phyloP scores from a whole-genome alignment of 2,113 vertebrate species.

The Ophthalmolycus amberensis region DNA sequence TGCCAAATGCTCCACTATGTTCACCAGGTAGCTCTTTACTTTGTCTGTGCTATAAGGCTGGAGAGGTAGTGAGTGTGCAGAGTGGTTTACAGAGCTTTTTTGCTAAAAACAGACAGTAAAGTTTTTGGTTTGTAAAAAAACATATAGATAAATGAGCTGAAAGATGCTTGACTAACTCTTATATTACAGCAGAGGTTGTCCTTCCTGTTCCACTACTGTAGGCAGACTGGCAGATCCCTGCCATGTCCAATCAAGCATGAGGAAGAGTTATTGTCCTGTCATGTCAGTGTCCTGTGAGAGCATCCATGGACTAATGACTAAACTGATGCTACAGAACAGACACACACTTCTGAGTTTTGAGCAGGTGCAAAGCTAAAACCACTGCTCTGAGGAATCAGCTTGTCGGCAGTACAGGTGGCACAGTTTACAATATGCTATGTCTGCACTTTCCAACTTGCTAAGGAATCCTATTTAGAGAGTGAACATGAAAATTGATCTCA shows the following conservation, averaged over 20 bases:
- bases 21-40: not conserved
- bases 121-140: not conserved
- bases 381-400: slow-evolving; percentile 40
- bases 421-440: slow-evolving; percentile 18
- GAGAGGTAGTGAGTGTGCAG: not conserved
- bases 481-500: slow-evolving; percentile 23
- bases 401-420: slow-evolving; percentile 26
- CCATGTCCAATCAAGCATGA: slow-evolving; percentile 44
- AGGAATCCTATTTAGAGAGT: not conserved
- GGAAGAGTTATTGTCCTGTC: slow-evolving; percentile 29
- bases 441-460: slow-evolving; percentile 31
- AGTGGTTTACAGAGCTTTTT: not conserved
- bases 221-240: slow-evolving; percentile 13
- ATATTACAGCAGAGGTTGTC: slow-evolving; percentile 11
- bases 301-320: slow-evolving; percentile 11
- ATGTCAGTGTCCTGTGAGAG: slow-evolving; percentile 27
- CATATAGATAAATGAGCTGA: not conserved
- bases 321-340: slow-evolving; percentile 7
- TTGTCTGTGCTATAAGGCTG: not conserved
- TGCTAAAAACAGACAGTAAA: not conserved
- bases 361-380: slow-evolving; percentile 59
- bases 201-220: slow-evolving; percentile 6
- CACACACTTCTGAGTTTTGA: slow-evolving; percentile 8
- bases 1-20: not conserved
- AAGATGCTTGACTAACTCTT: not conserved